Percentiles rank a stretch among this genome's conserved stretches.
Conservation (phyloP, 64 coral and sea anemone genomes). For the Stylophora pistillata region DNA sequence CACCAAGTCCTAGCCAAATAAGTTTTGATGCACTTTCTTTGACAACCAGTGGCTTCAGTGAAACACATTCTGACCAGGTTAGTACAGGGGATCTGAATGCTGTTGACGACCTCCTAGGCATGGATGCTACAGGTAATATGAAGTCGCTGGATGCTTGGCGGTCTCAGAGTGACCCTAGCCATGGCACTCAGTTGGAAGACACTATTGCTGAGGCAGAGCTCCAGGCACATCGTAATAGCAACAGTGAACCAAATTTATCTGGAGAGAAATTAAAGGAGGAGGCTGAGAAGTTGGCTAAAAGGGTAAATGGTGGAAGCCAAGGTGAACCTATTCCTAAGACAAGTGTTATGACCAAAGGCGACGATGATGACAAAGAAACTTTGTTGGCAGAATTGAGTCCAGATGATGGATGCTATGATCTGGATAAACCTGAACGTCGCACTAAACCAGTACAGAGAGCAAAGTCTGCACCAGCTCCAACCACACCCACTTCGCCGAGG, state of each 20-base stretch:
- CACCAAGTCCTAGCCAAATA: slow-evolving; percentile 70
- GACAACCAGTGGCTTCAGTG: slow-evolving; percentile 95
- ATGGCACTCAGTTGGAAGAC: slow-evolving; percentile 60
- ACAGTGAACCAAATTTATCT: slow-evolving; percentile 77
- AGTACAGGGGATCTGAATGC: slow-evolving; percentile 68
- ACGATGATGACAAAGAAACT: slow-evolving; percentile 48
- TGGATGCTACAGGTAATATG: slow-evolving; percentile 11
- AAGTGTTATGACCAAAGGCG: background rate
- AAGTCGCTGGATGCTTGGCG: slow-evolving; percentile 71
- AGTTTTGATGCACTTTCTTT: slow-evolving; percentile 79
- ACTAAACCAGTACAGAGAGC: slow-evolving; percentile 53
- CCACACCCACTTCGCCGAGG: slow-evolving; percentile 55
- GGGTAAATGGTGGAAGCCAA: slow-evolving; percentile 54
- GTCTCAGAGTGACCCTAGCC: slow-evolving; percentile 84
- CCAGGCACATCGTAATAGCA: slow-evolving; percentile 75
- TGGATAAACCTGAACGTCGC: slow-evolving; percentile 46
- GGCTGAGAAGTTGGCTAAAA: slow-evolving; percentile 62
- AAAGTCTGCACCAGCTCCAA: slow-evolving; percentile 69
- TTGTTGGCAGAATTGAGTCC: slow-evolving; percentile 73
- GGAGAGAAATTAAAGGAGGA: slow-evolving; percentile 86
- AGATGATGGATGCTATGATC: slow-evolving; percentile 71
- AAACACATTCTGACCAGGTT: slow-evolving; percentile 58
- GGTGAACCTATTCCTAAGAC: slow-evolving; percentile 9
- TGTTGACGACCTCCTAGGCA: slow-evolving; percentile 23
- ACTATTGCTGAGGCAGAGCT: slow-evolving; percentile 85